Base-by-base conservation (phyloP, 2,797 vertebrate species). In the Sandelia bainsii region DNA sequence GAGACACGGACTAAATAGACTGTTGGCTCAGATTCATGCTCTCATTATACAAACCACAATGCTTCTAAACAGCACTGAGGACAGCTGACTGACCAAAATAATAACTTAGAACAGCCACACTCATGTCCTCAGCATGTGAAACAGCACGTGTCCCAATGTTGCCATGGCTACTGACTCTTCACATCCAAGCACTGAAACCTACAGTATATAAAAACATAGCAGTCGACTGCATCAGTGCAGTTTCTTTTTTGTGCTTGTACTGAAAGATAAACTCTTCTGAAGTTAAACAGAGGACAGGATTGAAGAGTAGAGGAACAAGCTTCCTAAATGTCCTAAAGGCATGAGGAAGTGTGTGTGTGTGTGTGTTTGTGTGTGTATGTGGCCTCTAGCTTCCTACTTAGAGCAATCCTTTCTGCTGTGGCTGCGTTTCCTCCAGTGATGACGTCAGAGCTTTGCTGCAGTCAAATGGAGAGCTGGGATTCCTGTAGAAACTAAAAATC, bases 401-500 rank as follows among this genome's bases (percentile, higher is more conserved):
- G 63, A 86, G 76, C 78, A 45, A 23, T 69, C 69, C 54, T 82
- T 87, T 80, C 53, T 82, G 88, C 85, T 78, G 83, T 56, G 79
- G 79, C 61, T 89, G 90, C 75, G 74, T 83, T 86, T 88, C 84
- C 79, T 79, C 74, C 65, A 60, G 40, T 78, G 78, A 58, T 87
- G 77, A 89, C 16, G 62, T 87, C 81, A 87, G 69, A 89, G 82
- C 74, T 76, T 57, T 89, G 76, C 88, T 81, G 84, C 85, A 90
- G 82, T 88, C 75, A 53, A 45, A 63, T 17, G 23, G 64, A 71
- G 76, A 80, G 62, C 75, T 80, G 88, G 88, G 84, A 89, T 85
- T 90, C 87, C 84, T 85, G 72, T 62, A 73, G 57, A 69, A 83
- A 69, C 72, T 29, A 29, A 67, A 72, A 65, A 74, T 37, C 66